phyloP scores from a whole-genome alignment of 2,888 invertebrate species.

The Acheta domesticus region DNA sequence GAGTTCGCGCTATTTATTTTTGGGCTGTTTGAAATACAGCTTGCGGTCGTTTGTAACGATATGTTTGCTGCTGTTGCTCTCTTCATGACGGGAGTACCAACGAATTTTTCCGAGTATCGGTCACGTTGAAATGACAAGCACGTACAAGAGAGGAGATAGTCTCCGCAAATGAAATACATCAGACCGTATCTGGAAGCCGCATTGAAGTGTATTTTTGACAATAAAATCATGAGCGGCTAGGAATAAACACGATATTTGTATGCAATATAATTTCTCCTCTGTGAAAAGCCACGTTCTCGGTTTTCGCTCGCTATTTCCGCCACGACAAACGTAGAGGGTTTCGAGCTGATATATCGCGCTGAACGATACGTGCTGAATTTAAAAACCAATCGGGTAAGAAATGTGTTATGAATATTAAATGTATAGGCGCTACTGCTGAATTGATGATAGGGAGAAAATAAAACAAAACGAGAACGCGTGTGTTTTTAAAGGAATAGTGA shows the following conservation, averaged over 20 bases:
- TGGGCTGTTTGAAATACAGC: slow-evolving; percentile 3
- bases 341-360: background rate
- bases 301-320: slow-evolving; percentile 3
- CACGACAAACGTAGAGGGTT: background rate
- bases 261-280: background rate
- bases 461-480: background rate
- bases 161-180: slow-evolving; percentile 9
- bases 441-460: background rate
- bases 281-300: background rate
- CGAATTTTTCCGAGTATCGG: background rate
- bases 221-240: background rate
- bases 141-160: background rate
- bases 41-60: background rate
- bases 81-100: background rate
- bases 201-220: slow-evolving; percentile 18
- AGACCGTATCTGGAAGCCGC: slow-evolving; percentile 1
- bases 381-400: background rate
- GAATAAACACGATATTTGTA: slow-evolving; percentile 18
- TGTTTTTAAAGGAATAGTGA: slow-evolving; percentile 18
- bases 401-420: slow-evolving; percentile 4
- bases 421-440: slow-evolving; percentile 2
- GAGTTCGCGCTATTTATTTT: background rate
- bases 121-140: background rate
- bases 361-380: slow-evolving; percentile 11
- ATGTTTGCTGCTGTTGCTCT: background rate